Percentiles rank a stretch among this genome's conserved stretches.
Conservation (phyloP, 2,797 vertebrate species). For the Leucoraja ocellata region DNA sequence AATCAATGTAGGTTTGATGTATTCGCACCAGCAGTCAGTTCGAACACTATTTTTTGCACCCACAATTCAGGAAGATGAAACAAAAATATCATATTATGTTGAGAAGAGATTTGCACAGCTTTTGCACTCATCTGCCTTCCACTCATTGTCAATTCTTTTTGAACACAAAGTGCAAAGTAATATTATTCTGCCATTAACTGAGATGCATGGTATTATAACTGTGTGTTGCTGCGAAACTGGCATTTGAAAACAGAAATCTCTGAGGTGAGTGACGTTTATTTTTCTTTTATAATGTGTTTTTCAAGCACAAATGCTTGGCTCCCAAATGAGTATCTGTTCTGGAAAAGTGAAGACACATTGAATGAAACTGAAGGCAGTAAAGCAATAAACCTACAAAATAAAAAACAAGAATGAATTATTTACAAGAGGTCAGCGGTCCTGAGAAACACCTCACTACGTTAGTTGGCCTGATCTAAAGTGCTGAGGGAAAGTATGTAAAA, state of each 20-base stretch:
- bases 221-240: neutral
- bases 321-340: constrained; percentile 21
- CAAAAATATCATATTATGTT: neutral
- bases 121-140: neutral
- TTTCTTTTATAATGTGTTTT: constrained; percentile 13
- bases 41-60: neutral
- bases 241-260: neutral
- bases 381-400: neutral
- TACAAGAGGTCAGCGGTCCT: neutral
- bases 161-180: neutral
- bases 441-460: neutral
- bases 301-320: neutral
- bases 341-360: neutral
- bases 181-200: neutral
- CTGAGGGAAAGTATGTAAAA: neutral
- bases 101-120: neutral
- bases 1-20: neutral
- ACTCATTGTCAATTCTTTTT: neutral
- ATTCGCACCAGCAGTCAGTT: neutral
- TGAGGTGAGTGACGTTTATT: neutral
- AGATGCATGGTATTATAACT: neutral
- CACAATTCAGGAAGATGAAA: neutral
- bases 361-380: neutral
- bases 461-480: neutral
- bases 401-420: neutral